phyloP scores from a whole-genome alignment of 2,797 vertebrate species.

The Sciaenops ocellatus region DNA sequence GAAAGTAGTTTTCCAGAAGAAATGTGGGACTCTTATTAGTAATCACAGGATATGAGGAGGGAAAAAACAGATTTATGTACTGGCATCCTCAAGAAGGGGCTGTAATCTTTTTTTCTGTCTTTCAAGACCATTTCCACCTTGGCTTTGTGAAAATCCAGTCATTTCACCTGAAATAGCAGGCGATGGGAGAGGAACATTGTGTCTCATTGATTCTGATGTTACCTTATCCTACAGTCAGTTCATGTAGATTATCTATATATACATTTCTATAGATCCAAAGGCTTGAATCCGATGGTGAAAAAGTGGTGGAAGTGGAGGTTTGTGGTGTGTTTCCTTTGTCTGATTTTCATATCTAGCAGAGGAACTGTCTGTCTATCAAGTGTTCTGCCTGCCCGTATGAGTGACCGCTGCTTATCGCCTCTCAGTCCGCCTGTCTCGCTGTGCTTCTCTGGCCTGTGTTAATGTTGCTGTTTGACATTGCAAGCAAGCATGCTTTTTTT shows the following conservation, averaged over 20 bases:
- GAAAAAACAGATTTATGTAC: slow-evolving; percentile 3
- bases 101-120: slow-evolving; percentile 15
- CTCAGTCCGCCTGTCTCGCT: slow-evolving; percentile 62
- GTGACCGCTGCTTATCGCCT: slow-evolving; percentile 59
- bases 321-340: slow-evolving; percentile 28
- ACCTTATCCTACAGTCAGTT: slow-evolving; percentile 14
- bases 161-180: slow-evolving; percentile 52
- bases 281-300: slow-evolving; percentile 1
- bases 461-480: slow-evolving; percentile 90
- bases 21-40: slow-evolving; percentile 1
- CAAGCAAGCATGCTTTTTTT: slow-evolving; percentile 87
- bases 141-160: slow-evolving; percentile 18
- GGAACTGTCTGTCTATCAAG: slow-evolving; percentile 27
- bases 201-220: slow-evolving; percentile 24
- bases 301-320: background rate
- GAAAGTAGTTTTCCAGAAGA: slow-evolving; percentile 18
- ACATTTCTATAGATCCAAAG: slow-evolving; percentile 1
- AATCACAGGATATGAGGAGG: slow-evolving; percentile 8
- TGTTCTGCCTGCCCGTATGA: slow-evolving; percentile 25
- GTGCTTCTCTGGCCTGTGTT: slow-evolving; percentile 71
- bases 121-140: slow-evolving; percentile 21
- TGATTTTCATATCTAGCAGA: slow-evolving; percentile 42
- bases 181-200: slow-evolving; percentile 21
- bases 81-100: slow-evolving; percentile 4
- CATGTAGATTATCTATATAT: background rate